Conservation (phyloP, 1,140 invertebrate species). For the Orchesella cincta region DNA sequence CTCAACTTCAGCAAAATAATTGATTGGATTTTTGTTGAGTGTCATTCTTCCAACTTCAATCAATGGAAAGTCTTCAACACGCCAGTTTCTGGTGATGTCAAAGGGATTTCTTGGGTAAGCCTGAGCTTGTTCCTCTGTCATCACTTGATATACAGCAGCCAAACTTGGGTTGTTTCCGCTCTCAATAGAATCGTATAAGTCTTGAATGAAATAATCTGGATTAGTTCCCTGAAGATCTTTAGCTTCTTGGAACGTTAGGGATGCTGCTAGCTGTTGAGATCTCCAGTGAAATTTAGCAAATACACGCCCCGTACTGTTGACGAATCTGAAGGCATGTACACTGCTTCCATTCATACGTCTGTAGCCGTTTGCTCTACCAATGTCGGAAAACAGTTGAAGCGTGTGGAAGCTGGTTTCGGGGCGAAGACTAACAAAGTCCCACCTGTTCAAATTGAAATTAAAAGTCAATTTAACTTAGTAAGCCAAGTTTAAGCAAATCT, state of each 20-base stretch:
- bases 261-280: slow-evolving; percentile 70
- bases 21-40: slow-evolving; percentile 82
- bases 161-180: slow-evolving; percentile 78
- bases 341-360: slow-evolving; percentile 67
- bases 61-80: slow-evolving; percentile 84
- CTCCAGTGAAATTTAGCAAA: slow-evolving; percentile 68
- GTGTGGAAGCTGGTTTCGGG: slow-evolving; percentile 62
- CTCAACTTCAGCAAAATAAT: slow-evolving; percentile 93
- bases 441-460: too few species aligned
- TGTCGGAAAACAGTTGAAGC: slow-evolving; percentile 62
- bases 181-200: slow-evolving; percentile 88
- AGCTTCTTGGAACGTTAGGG: slow-evolving; percentile 63
- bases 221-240: slow-evolving; percentile 64
- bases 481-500: too few species aligned
- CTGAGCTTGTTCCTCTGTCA: slow-evolving; percentile 71
- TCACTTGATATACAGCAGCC: slow-evolving; percentile 75
- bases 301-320: slow-evolving; percentile 63
- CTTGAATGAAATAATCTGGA: slow-evolving; percentile 58
- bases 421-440: slow-evolving; percentile 63
- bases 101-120: slow-evolving; percentile 79
- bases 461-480: too few species aligned
- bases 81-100: slow-evolving; percentile 90
- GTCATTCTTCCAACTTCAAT: slow-evolving; percentile 88
- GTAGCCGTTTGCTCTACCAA: slow-evolving; percentile 62
- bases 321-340: slow-evolving; percentile 70